Conservation (phyloP, 1,140 invertebrate genomes). For the Carcinoscorpius rotundicauda region DNA sequence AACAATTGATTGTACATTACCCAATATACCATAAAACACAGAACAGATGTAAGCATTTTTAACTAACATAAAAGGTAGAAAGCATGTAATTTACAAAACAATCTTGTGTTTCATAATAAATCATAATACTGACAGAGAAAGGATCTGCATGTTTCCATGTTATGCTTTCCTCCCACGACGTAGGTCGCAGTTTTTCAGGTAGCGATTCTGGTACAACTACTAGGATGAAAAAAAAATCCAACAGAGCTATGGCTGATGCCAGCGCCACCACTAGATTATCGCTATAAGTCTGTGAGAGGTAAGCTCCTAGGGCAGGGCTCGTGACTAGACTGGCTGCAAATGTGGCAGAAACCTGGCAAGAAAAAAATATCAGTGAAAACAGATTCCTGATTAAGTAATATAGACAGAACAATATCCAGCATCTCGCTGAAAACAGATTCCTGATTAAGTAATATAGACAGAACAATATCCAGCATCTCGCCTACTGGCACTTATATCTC, state of each 20-base stretch:
- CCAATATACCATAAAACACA: too few species aligned
- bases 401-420: too few species aligned
- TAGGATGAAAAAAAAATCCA: conserved; percentile 97
- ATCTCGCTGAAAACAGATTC: too few species aligned
- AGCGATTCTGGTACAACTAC: conserved; percentile 95
- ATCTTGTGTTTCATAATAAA: too few species aligned
- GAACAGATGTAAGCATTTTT: too few species aligned
- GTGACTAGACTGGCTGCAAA: conserved; percentile 97
- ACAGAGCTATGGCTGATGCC: conserved; percentile 79
- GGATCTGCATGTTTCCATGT: conserved; percentile 93
- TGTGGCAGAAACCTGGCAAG: conserved; percentile 72
- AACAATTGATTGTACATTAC: too few species aligned
- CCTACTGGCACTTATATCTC: too few species aligned
- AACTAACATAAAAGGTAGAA: too few species aligned
- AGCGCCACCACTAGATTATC: conserved; percentile 87
- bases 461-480: too few species aligned
- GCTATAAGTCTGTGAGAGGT: conserved; percentile 76
- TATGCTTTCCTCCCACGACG: conserved; percentile 63
- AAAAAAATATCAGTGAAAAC: neutral
- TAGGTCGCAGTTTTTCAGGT: conserved; percentile 76
- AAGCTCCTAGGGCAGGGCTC: conserved; percentile 90
- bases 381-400: too few species aligned
- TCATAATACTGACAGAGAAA: conserved; percentile 55
- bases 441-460: too few species aligned
- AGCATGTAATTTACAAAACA: too few species aligned